These are phyloP conservation scores for Otolemur crassicaudatus DNA, from an alignment of 2,797 vertebrate species.

Conservation along the genomic window DNA sequence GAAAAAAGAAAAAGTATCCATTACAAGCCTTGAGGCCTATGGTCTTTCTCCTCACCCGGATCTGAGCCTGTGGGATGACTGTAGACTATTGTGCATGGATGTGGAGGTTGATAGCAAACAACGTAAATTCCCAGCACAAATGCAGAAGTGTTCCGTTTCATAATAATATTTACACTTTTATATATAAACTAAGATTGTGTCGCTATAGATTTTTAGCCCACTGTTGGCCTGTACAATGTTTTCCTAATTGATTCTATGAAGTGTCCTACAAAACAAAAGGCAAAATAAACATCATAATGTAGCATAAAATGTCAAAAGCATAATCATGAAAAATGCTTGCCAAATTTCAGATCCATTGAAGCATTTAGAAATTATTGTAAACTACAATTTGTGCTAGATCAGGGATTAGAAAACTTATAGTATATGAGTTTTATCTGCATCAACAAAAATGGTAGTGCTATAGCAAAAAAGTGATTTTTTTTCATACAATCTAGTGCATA, in stretches of 20 bases:
- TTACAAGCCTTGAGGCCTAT: slow-evolving; percentile 73
- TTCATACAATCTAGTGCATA: neutral
- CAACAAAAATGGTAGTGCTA: neutral
- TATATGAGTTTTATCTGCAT: neutral
- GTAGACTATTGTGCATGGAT: slow-evolving; percentile 67
- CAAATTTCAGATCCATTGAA: slow-evolving; percentile 46
- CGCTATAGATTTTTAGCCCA: slow-evolving; percentile 81
- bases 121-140: slow-evolving; percentile 65
- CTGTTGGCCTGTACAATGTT: slow-evolving; percentile 72
- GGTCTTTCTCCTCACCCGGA: slow-evolving; percentile 68
- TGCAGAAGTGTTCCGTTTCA: slow-evolving; percentile 72
- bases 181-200: slow-evolving; percentile 78
- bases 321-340: slow-evolving; percentile 72
- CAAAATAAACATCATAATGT: slow-evolving; percentile 63
- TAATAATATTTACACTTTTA: slow-evolving; percentile 81
- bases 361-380: slow-evolving; percentile 32
- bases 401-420: neutral
- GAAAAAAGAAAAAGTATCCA: slow-evolving; percentile 29
- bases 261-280: slow-evolving; percentile 70
- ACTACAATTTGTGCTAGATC: slow-evolving; percentile 26
- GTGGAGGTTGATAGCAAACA: slow-evolving; percentile 72
- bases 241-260: slow-evolving; percentile 76
- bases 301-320: slow-evolving; percentile 73
- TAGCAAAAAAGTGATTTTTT: neutral
- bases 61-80: slow-evolving; percentile 76